phyloP scores from a whole-genome alignment of 2,113 vertebrate genomes.

The Odocoileus virginianus region DNA sequence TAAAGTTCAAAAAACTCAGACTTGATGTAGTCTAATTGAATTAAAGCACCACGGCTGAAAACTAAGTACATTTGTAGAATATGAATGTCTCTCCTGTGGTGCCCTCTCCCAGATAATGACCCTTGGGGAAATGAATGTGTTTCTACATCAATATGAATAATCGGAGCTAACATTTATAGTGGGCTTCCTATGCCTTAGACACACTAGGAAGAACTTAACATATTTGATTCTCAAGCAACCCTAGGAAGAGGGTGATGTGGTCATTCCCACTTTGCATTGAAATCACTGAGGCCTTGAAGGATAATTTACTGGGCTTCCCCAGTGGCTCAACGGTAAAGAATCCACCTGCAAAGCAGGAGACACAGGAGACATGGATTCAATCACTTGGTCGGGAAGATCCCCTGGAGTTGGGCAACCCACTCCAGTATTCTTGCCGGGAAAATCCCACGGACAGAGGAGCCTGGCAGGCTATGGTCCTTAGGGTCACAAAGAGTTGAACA shows the following conservation, averaged over 20 bases:
- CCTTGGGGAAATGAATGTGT: not conserved
- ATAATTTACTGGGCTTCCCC: not conserved
- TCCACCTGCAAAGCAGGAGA: not conserved
- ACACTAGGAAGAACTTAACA: not conserved
- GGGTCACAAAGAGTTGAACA: not conserved
- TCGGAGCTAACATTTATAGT: not conserved
- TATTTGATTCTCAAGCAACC: not conserved
- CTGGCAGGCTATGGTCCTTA: not conserved
- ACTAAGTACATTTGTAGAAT: not conserved
- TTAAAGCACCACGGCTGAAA: not conserved
- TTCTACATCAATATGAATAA: not conserved
- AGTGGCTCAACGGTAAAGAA: not conserved
- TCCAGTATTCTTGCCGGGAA: not conserved
- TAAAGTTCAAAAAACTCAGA: slow-evolving; percentile 12
- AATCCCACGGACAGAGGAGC: not conserved
- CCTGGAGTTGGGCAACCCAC: not conserved
- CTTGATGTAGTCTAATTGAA: slow-evolving; percentile 32
- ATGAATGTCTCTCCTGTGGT: not conserved
- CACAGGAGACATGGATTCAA: not conserved
- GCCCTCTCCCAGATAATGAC: not conserved
- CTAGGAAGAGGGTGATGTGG: not conserved
- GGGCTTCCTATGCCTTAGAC: not conserved
- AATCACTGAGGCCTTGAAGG: not conserved
- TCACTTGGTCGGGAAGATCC: accelerated
- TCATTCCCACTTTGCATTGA: not conserved